Conservation (phyloP, 2,797 vertebrate species). For the Psittacula derbiana region DNA sequence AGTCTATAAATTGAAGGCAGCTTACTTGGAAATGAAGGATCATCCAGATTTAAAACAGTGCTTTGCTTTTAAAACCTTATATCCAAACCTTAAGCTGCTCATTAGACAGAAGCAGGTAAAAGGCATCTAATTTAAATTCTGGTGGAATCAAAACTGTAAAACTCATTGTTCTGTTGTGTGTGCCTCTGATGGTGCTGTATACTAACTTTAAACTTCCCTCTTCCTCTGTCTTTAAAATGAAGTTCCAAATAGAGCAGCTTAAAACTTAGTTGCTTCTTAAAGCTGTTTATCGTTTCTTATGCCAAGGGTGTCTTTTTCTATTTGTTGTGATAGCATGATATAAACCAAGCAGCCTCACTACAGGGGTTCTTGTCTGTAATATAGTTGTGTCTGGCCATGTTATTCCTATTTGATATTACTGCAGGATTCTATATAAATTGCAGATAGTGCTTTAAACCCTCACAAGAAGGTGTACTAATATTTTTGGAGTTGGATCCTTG, state of each 20-base stretch:
- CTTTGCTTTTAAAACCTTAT: constrained; percentile 39
- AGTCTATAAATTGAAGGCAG: constrained; percentile 52
- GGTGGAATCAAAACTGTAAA: not conserved
- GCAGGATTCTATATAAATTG: not conserved
- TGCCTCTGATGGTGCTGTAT: not conserved
- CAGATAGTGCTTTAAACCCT: not conserved
- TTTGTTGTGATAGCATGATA: not conserved
- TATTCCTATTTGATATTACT: not conserved
- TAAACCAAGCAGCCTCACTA: not conserved
- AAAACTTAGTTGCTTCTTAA: constrained; percentile 5
- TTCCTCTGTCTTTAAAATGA: not conserved
- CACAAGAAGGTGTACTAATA: not conserved
- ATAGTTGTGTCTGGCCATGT: not conserved
- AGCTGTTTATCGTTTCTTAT: constrained; percentile 3
- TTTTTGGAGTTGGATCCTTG: not conserved
- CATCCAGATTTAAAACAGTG: constrained; percentile 39
- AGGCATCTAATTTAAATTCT: not conserved
- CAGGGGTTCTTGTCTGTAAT: not conserved
- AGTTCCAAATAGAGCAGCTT: not conserved
- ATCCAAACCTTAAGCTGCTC: constrained; percentile 42
- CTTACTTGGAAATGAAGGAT: constrained; percentile 34
- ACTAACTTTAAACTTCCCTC: not conserved
- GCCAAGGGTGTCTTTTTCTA: not conserved
- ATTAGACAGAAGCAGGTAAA: constrained; percentile 18
- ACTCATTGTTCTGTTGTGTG: not conserved